Evolutionary conservation across 2,797 vertebrate genomes (phyloP), one percentile per base, ranked within the genome.

Genomic region (Platalea minor): DNA sequence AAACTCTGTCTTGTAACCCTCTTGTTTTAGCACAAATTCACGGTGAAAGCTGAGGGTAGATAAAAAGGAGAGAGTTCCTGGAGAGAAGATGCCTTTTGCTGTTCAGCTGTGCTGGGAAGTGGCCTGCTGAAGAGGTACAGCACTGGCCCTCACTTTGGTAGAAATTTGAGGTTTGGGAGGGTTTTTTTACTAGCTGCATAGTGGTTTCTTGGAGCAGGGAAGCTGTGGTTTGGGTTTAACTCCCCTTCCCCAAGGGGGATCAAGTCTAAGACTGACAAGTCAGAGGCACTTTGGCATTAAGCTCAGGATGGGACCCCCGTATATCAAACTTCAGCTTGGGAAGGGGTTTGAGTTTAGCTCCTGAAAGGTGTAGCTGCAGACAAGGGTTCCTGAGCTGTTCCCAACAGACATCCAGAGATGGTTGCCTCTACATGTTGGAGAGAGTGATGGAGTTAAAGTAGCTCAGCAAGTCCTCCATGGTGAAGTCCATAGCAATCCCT

Each of bases 401-500:
- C 48, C 0, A 19, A 2, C 4, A 16, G 0, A 7, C 19, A 16
- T 14, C 53, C 64, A 33, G 25, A 45, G 51, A 24, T 8, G 4
- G 33, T 26, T 54, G 43, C n/a, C 21, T 29, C 67, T 89, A 91
- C 45, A 3, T 11, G 35, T 41, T 72, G 78, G 95, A 69, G n/a
- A 13, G 28, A 20, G 94, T 82, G 93, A 95, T 95, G 79, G 92
- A 94, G 59, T 19, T 93, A 91, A 97, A 98, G 85, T 94, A 97
- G 68, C 89, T 86, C 75, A 97, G 93, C 56, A 97, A 65, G 54
- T 97, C 95, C 57, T 93, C 73, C 65, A 39, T 15, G 25, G 67
- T 96, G 91, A 97, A 96, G 21, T 94, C 96, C 95, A 97, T 89
- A 24, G 91, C 74, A 60, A 97, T 95, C n/a, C 95, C 97, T 35